phyloP scores from a whole-genome alignment of 2,888 invertebrate species.

The Cataglyphis albicans region DNA sequence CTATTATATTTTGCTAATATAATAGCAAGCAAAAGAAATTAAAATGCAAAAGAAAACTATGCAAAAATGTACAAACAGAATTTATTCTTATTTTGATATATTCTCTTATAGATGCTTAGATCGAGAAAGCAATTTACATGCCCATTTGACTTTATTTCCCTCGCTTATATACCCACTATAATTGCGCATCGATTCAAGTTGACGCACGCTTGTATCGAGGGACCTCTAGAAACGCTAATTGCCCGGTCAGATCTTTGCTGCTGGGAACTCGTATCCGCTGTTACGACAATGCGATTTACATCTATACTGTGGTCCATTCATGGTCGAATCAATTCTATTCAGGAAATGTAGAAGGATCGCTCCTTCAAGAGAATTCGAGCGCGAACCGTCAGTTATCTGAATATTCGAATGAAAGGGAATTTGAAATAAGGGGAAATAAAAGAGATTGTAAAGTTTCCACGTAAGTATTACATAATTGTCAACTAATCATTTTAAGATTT shows the following conservation, averaged over 20 bases:
- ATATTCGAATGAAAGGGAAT: not conserved
- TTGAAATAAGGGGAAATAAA: not conserved
- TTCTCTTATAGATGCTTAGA: not conserved
- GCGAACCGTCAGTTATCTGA: constrained; percentile 7
- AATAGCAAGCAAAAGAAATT: not conserved
- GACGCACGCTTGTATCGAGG: constrained; percentile 76
- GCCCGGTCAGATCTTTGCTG: constrained; percentile 78
- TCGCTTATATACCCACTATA: constrained; percentile 21
- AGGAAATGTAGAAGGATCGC: constrained; percentile 71
- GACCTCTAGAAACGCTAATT: constrained; percentile 79
- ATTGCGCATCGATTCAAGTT: constrained; percentile 69
- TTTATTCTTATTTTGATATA: not conserved
- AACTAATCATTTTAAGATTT: not conserved
- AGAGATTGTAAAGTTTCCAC: not conserved
- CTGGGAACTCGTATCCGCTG: constrained; percentile 51
- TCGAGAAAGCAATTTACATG: not conserved
- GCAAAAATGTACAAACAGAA: not conserved
- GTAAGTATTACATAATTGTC: not conserved
- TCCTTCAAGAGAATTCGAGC: constrained; percentile 61
- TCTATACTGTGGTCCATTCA: constrained; percentile 71
- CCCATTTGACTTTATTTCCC: not conserved
- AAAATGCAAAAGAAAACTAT: not conserved
- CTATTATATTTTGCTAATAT: not conserved
- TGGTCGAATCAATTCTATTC: constrained; percentile 71
- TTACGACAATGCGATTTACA: constrained; percentile 79